Evolutionary conservation across 2,888 invertebrate species (phyloP), one percentile per base, ranked within the genome.

Genomic region (Geophilus truncorum): DNA sequence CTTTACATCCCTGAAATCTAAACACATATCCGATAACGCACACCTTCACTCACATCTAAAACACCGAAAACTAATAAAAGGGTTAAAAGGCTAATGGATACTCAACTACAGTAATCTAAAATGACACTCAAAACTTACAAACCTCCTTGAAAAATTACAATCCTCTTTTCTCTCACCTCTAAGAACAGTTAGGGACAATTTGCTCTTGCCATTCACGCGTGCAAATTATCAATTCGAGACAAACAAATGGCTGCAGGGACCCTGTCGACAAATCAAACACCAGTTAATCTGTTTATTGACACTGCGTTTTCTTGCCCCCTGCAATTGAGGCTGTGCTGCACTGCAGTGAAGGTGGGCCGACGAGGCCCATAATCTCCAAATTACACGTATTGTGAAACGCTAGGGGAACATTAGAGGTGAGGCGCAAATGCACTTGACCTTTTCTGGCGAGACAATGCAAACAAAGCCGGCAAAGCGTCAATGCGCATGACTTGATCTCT

Each of bases 401-500:
- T 23, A 23, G 57, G 57, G 57, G 23, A 62, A 18, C 57, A 62
- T 62, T 62, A 62, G 57, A 62, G 57, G 57, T 62, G 57, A 62
- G 18, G 57, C 57, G 21, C n/a, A 62, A 62, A 62, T 62, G 57
- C 57, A 62, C 23, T 62, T 62, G 57, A 62, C 57, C 57, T 62
- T 62, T 62, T 62, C 57, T 62, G 23, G 23, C 57, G n/a, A 23
- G 57, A 10, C 57, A 62, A 62, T 62, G 57, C 57, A 62, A 62
- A 62, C 57, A 62, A 62, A 62, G 23, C 21, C 57, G 10, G 40
- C n/a, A n/a, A 62, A 62, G 21, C 23, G 21, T 62, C 57, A 62
- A 62, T 62, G 21, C 57, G 57, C 57, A 62, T 62, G 57, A 62
- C 57, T 62, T 62, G 57, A 23, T 62, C 57, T 62, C 57, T 62